Evolutionary conservation across 2,888 invertebrate species (phyloP).

Genomic region (Dicyrtoma fusca): DNA sequence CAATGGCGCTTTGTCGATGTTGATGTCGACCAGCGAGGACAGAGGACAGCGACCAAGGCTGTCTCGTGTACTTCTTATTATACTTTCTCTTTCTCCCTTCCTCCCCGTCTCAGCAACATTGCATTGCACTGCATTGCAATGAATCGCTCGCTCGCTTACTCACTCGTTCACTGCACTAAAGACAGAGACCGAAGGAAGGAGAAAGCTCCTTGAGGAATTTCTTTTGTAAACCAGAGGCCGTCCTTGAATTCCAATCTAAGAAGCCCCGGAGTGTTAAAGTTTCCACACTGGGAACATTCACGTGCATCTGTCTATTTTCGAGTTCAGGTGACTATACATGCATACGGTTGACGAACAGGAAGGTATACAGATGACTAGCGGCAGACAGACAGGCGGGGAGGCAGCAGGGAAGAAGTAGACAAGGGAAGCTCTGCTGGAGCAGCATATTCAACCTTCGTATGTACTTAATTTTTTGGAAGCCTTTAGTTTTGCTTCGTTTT

Average conservation of each 20-base stretch:
- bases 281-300: constrained; percentile 19
- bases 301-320: constrained; percentile 6
- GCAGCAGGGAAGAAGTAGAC: no score
- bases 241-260: constrained; percentile 32
- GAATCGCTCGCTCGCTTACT: not conserved
- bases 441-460: not conserved
- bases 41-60: not conserved
- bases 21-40: no score
- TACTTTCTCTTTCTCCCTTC: no score
- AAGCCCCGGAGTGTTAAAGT: constrained; percentile 31
- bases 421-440: no score
- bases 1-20: constrained; percentile 22
- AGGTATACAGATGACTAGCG: no score
- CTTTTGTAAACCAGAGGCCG: constrained; percentile 26
- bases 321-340: no score
- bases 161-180: not conserved
- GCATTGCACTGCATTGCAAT: not conserved
- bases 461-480: not conserved
- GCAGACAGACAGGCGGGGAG: no score
- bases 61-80: no score
- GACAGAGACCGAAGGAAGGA: not conserved
- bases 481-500: no score
- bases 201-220: constrained; percentile 9
- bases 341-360: no score
- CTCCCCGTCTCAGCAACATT: not conserved